Evolutionary conservation across 1,140 invertebrate species (phyloP).

Genomic region (Apis mellifera): Amel_HAv3.1 CM009933.2:5347001-5347500

Average conservation of each 20-base stretch:
- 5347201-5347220: neutral
- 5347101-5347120: too few relatives aligned
- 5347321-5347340: neutral
- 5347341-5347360: neutral
- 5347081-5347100: slow-evolving; percentile 11
- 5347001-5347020: slow-evolving; percentile 41
- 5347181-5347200: too few relatives aligned
- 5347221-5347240: too few relatives aligned
- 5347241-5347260: neutral
- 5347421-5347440: slow-evolving; percentile 26
- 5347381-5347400: slow-evolving; percentile 18
- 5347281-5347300: neutral
- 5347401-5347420: neutral
- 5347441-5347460: slow-evolving; percentile 44
- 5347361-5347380: neutral
- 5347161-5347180: neutral
- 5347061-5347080: slow-evolving; percentile 20
- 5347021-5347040: neutral
- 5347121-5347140: too few relatives aligned
- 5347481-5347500: neutral
- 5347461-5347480: slow-evolving; percentile 18
- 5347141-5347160: too few relatives aligned
- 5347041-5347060: neutral
- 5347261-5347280: neutral
- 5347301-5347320: neutral